Evolutionary conservation across 1,140 invertebrate species (phyloP).

Genomic region (Eueides isabella): DNA sequence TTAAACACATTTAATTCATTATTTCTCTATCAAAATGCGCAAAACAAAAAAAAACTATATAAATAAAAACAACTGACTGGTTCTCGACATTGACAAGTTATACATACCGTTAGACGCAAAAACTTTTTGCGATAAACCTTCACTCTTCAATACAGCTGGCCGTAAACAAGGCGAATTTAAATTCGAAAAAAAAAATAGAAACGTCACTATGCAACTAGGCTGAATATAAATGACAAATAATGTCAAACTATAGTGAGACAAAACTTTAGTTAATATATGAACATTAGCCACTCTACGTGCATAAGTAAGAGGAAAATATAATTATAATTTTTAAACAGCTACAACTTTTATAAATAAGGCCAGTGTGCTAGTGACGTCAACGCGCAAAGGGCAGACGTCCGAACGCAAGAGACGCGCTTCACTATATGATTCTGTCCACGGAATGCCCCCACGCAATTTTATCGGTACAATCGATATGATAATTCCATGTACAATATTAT

Average conservation of each 20-base stretch:
- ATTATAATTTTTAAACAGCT: not conserved
- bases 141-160: slow-evolving; percentile 14
- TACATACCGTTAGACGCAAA: slow-evolving; percentile 32
- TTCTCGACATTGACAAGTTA: slow-evolving; percentile 1
- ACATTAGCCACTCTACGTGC: not conserved
- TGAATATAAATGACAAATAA: not conserved
- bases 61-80: slow-evolving; percentile 5
- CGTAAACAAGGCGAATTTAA: not conserved
- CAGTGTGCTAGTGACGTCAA: slow-evolving; percentile 31
- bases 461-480: slow-evolving; percentile 23
- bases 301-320: not conserved
- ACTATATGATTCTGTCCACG: slow-evolving; percentile 27
- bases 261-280: not conserved
- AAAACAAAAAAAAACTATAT: slow-evolving; percentile 2
- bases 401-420: slow-evolving; percentile 27
- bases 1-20: not conserved
- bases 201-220: not conserved
- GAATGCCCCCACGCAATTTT: slow-evolving; percentile 17
- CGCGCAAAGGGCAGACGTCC: slow-evolving; percentile 34
- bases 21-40: not conserved
- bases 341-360: not conserved
- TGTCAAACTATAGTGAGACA: not conserved
- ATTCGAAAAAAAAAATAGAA: not conserved
- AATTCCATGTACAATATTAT: not conserved
- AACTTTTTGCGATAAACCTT: slow-evolving; percentile 13